phyloP scores from a whole-genome alignment of 2,797 vertebrate species.

The Gymnocypris eckloni region DNA sequence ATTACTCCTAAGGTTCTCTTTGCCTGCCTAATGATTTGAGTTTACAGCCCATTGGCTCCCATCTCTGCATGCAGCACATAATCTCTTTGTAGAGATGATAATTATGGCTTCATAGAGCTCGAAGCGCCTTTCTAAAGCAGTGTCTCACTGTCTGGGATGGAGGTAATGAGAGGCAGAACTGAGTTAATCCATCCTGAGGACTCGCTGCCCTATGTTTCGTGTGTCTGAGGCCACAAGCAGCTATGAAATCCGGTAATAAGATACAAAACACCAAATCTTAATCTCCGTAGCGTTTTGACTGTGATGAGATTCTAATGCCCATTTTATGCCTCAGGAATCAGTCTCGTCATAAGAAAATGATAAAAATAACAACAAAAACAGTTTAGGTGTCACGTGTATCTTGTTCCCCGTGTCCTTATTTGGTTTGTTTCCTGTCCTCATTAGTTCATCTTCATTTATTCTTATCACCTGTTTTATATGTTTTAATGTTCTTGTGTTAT shows the following conservation, averaged over 20 bases:
- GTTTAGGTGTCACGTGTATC: neutral
- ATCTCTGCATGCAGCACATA: constrained; percentile 43
- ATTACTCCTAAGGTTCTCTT: constrained; percentile 17
- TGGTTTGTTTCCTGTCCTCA: too few relatives aligned
- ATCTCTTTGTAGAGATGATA: constrained; percentile 39
- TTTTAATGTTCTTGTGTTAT: neutral
- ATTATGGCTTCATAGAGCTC: constrained; percentile 41
- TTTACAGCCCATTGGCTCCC: constrained; percentile 49
- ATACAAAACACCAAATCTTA: constrained; percentile 16
- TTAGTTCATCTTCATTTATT: too few relatives aligned
- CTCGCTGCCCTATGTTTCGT: constrained; percentile 8
- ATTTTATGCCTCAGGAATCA: neutral
- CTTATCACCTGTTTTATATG: too few relatives aligned
- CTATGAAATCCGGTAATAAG: constrained; percentile 41
- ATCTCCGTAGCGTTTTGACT: neutral
- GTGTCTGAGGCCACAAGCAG: constrained; percentile 24
- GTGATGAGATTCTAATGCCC: constrained; percentile 23
- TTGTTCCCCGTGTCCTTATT: too few relatives aligned
- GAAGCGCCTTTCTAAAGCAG: constrained; percentile 21
- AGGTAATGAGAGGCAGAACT: constrained; percentile 31
- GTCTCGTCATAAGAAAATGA: neutral
- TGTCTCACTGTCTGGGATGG: constrained; percentile 22
- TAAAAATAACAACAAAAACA: constrained; percentile 13
- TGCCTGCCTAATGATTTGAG: constrained; percentile 43
- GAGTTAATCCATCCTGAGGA: constrained; percentile 37